Percentiles rank a stretch among this genome's conserved stretches.
phyloP scores from a whole-genome alignment of 2,797 vertebrate genomes.

The Todus mexicanus region DNA sequence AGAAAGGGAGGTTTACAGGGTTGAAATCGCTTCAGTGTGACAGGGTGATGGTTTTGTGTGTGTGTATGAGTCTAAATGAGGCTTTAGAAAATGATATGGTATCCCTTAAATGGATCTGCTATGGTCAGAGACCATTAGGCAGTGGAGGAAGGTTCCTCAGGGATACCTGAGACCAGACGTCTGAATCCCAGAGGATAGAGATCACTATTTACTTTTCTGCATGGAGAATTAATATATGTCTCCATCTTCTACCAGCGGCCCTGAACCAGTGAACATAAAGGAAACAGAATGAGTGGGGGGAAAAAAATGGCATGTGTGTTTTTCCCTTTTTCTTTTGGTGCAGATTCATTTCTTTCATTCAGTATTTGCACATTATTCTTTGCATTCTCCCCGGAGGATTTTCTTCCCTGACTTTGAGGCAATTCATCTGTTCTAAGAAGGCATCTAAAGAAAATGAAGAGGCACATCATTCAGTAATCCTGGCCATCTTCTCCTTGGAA shows the following conservation, averaged over 20 bases:
- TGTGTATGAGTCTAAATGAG: conserved; percentile 67
- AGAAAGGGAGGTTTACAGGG: neutral
- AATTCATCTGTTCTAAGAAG: conserved; percentile 60
- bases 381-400: conserved; percentile 43
- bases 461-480: conserved; percentile 58
- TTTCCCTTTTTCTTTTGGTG: conserved; percentile 53
- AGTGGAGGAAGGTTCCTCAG: conserved; percentile 58
- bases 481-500: conserved; percentile 58
- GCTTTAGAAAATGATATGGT: conserved; percentile 63
- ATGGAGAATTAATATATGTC: conserved; percentile 77
- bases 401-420: conserved; percentile 41
- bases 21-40: conserved; percentile 44
- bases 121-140: conserved; percentile 70
- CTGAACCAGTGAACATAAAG: conserved; percentile 54
- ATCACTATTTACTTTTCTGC: conserved; percentile 75
- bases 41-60: conserved; percentile 23
- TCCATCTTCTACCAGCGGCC: conserved; percentile 70
- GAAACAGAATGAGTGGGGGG: conserved; percentile 60
- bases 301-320: conserved; percentile 23
- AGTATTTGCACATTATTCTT: conserved; percentile 62
- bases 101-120: conserved; percentile 63
- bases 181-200: conserved; percentile 51
- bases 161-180: conserved; percentile 71
- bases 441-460: conserved; percentile 57
- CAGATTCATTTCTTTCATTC: conserved; percentile 29